Conservation (phyloP, 2,113 vertebrate genomes). For the Dasypus novemcinctus region DNA sequence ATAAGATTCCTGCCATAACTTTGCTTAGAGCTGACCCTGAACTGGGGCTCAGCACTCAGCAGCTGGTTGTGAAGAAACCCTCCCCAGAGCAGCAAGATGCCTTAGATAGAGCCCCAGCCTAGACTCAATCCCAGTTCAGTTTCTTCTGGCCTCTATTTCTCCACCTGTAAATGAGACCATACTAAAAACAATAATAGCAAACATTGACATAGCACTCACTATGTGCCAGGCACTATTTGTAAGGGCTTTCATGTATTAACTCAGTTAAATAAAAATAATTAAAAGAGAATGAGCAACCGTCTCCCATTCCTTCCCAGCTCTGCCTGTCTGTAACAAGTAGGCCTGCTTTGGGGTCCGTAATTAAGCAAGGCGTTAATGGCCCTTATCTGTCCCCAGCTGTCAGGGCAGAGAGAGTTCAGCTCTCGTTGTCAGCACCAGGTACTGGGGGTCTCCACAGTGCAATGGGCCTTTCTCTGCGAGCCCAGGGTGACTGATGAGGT, state of each 20-base stretch:
- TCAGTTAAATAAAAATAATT: conserved; percentile 17
- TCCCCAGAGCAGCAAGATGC: not conserved
- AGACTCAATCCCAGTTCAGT: no score
- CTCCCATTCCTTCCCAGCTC: not conserved
- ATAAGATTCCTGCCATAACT: not conserved
- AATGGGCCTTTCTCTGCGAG: not conserved
- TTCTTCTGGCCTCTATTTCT: not conserved
- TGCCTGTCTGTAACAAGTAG: not conserved
- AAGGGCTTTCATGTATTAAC: not conserved
- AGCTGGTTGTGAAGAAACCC: not conserved
- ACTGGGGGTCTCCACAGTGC: not conserved
- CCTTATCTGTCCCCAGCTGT: conserved; percentile 35
- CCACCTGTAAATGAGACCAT: not conserved
- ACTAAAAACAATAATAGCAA: not conserved
- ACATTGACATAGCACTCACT: not conserved
- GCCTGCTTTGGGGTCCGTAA: not conserved
- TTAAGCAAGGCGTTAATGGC: conserved; percentile 51
- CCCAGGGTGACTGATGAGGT: conserved; percentile 55
- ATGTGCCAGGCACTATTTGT: not conserved
- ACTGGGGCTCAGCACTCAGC: not conserved
- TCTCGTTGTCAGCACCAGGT: not conserved
- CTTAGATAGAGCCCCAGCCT: not conserved
- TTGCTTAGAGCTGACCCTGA: conserved; percentile 10
- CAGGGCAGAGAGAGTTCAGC: not conserved
- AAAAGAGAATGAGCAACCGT: not conserved